A percentile compares a stretch with the other conserved stretches of the same genome.
Conservation (phyloP, 2,797 vertebrate genomes). For the Ibycter americanus region DNA sequence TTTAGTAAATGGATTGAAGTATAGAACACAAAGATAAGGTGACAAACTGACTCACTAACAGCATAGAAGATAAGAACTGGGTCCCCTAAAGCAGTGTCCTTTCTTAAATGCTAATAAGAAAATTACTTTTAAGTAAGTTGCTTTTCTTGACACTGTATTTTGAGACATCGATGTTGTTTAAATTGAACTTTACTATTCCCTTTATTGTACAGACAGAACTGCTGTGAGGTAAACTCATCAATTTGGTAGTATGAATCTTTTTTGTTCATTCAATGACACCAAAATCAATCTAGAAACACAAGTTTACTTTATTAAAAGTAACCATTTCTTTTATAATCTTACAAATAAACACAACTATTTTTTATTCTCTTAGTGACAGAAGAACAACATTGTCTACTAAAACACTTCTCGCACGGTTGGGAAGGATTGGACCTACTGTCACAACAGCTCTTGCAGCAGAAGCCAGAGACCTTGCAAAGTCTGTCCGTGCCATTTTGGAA, state of each 20-base stretch:
- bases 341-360: not conserved
- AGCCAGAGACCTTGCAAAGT: conserved; percentile 85
- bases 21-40: not conserved
- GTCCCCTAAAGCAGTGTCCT: not conserved
- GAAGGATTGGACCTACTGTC: conserved; percentile 73
- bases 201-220: not conserved
- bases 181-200: not conserved
- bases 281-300: not conserved
- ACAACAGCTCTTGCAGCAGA: conserved; percentile 81
- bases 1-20: not conserved
- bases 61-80: not conserved
- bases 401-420: conserved; percentile 59
- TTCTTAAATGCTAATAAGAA: not conserved
- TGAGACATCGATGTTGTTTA: not conserved
- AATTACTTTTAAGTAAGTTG: not conserved
- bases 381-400: conserved; percentile 74
- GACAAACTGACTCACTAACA: not conserved
- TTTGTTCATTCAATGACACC: not conserved
- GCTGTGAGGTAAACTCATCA: not conserved
- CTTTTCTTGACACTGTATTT: not conserved
- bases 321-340: not conserved
- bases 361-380: conserved; percentile 70
- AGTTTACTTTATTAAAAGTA: not conserved
- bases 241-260: not conserved
- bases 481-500: conserved; percentile 85